phyloP scores from a whole-genome alignment of 2,888 invertebrate genomes.

The Oxyteleia sp. region DNA sequence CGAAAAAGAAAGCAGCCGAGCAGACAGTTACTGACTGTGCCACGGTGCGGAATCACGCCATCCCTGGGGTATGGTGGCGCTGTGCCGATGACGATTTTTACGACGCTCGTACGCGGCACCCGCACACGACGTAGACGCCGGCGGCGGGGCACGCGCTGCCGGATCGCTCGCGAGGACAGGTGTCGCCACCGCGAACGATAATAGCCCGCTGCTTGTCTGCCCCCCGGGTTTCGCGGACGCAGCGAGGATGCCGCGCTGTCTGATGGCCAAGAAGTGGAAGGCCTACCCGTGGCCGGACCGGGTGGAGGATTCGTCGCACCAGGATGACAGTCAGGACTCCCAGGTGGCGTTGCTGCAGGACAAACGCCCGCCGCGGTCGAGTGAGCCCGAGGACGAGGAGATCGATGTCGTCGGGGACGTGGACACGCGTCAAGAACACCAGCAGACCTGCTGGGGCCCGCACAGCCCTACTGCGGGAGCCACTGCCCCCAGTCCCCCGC shows the following conservation, averaged over 20 bases:
- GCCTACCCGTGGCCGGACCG: no score
- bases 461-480: no score
- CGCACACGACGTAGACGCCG: slow-evolving; percentile 81
- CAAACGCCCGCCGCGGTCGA: no score
- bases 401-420: no score
- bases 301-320: no score
- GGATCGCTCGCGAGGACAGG: slow-evolving; percentile 26
- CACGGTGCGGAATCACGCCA: slow-evolving; percentile 57
- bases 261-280: no score
- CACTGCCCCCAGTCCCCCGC: no score
- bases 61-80: slow-evolving; percentile 77
- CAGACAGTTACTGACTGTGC: slow-evolving; percentile 68
- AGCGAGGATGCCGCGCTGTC: slow-evolving; percentile 94
- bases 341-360: no score
- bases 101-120: slow-evolving; percentile 78
- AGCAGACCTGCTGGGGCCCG: no score
- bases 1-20: slow-evolving; percentile 36
- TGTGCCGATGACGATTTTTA: slow-evolving; percentile 82
- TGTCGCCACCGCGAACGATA: slow-evolving; percentile 41
- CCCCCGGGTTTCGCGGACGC: background rate
- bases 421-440: no score
- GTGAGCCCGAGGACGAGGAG: no score
- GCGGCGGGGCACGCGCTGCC: slow-evolving; percentile 74
- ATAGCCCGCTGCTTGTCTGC: slow-evolving; percentile 38
- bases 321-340: no score